Base-by-base conservation (phyloP, 2,113 vertebrate species). In the Heloderma charlesbogerti region DNA sequence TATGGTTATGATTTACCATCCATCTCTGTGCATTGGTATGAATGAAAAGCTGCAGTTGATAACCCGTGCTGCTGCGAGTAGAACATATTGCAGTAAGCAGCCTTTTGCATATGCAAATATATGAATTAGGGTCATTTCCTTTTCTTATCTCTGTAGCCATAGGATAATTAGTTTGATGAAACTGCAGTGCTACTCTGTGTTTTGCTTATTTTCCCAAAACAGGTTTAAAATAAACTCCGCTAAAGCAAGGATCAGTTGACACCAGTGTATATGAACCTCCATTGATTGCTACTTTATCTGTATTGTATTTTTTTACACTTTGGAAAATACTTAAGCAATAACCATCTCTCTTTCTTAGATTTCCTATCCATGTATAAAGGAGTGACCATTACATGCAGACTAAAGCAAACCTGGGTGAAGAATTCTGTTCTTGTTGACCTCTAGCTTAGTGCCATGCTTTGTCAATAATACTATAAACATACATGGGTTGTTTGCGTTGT, bases 181-280 rank as follows among this genome's bases (percentile, higher is more conserved):
- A 13, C n/a, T 87, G 7, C 15, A 67, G 8, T 67, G 66, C 13
- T 3, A 72, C 25, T n/a, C 66, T 54, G 5, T 3, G 71, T 72
- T 86, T 37, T 51, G 31, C 31, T 74, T 54, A 51, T 25, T 51
- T 40, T n/a, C 57, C 0, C 86, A 79, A 88, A 86, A 54, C 16
- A 80, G 25, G 45, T 34, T 81, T 88, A 71, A 25, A 51, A 34
- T 82, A 80, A 80, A 1, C 48, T 75, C 8, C 80, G 40, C 60
- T 92, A 4, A 45, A 79, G 43, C 54, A 85, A 74, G 27, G 31
- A 86, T 45, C 18, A 60, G 18, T 91, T 94, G 71, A 20, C 71
- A 34, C 54, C 86, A 22, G 67, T 48, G 63, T 60, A 1, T 34
- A 48, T 71, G 84, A 4, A 51, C n/a, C 20, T 72, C 63, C 34